Evolutionary conservation across 2,797 vertebrate genomes (phyloP).

Genomic region (Danio tinwini): DNA sequence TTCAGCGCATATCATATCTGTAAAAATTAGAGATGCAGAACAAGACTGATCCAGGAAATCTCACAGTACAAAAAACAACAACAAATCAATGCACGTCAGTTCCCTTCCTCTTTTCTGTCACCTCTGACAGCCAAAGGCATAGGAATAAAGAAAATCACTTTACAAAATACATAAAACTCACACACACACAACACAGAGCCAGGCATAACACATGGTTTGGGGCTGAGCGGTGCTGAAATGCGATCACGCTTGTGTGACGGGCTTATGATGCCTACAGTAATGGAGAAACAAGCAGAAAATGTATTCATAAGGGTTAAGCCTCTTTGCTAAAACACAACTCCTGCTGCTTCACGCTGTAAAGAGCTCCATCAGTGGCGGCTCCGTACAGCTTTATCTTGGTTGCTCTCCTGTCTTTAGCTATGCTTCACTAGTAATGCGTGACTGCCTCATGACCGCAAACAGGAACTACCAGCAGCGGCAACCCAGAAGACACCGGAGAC

Average conservation of each 20-base stretch:
- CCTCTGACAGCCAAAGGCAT: constrained; percentile 15
- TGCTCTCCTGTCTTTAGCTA: constrained; percentile 32
- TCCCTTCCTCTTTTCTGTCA: constrained; percentile 7
- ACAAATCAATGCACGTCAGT: constrained; percentile 12
- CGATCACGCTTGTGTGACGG: constrained; percentile 30
- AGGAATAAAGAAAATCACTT: constrained; percentile 2
- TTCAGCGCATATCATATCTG: background rate
- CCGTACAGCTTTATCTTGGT: constrained; percentile 17
- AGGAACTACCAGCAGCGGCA: constrained; percentile 27
- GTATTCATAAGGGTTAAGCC: constrained; percentile 50
- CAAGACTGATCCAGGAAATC: background rate
- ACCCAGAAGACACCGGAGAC: constrained; percentile 50
- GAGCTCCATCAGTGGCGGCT: constrained; percentile 10
- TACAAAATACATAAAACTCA: constrained; percentile 6
- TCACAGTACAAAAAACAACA: constrained; percentile 20
- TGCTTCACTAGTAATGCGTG: constrained; percentile 44
- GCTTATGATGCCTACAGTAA: constrained; percentile 40
- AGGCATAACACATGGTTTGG: constrained; percentile 17
- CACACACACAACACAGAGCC: constrained; percentile 17
- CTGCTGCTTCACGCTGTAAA: constrained; percentile 25
- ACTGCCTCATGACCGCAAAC: constrained; percentile 38
- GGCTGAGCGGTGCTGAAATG: constrained; percentile 33
- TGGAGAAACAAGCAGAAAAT: constrained; percentile 49
- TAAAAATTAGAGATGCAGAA: background rate
- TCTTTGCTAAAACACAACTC: constrained; percentile 39